Evolutionary conservation across 1,140 invertebrate species (phyloP), one percentile per base, ranked within the genome.

Genomic region (Apis cerana): DNA sequence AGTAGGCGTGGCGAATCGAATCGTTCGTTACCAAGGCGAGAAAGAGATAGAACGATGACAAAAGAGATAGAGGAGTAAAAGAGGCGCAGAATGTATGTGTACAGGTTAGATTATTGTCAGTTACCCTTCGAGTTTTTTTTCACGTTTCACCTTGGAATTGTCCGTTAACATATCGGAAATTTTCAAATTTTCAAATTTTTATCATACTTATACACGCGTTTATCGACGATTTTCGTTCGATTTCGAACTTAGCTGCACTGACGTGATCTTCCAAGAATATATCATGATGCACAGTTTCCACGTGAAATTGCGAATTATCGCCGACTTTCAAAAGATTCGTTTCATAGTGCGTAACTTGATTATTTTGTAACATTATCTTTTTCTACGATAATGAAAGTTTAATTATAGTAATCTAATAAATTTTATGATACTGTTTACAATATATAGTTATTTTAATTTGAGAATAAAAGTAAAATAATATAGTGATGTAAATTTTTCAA

Each of bases 1-100:
- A 58, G 52, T 79, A 83, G 76, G 76, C 69, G 69, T 74, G 82
- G 82, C 70, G 77, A 79, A 56, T 56, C 74, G 75, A 62, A 82
- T 83, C 58, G 64, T 78, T 68, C 71, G 71, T 75, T 58, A 50
- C 79, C 50, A 74, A 54, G 48, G 52, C 50, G 68, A 65, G 50
- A 75, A 82, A 58, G 54, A 67, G 54, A 76, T 8, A 23, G 23
- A 61, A 50, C 10, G 52, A 48, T 13, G 13, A 62, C 12, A 21
- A 56, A 48, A 33, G 21, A 33, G 33, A 58, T 12, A 19, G 11
- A 62, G 15, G 64, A 65, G 52, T 10, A 27, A 72, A 7, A 21
- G n/a, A 54, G 23, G 48, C 52, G 58, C n/a, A 33, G 12, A 19
- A 77, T 27, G 50, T 50, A 56, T 17, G 48, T 19, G 62, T 77